These are phyloP conservation scores for Oreortyx pictus DNA, from an alignment of 2,797 vertebrate genomes.

Conservation along the genomic window DNA sequence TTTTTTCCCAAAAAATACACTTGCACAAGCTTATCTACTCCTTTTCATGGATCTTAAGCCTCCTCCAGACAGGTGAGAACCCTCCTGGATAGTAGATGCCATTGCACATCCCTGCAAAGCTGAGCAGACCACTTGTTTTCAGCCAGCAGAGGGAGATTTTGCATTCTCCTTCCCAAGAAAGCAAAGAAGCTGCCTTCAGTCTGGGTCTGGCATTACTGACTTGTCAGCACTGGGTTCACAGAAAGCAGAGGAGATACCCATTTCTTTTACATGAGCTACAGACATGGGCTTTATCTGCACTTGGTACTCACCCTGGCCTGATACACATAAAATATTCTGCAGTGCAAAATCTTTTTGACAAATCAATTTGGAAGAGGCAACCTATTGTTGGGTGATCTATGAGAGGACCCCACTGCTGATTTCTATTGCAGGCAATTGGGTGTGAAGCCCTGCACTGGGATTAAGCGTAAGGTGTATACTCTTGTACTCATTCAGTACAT, in stretches of 20 bases:
- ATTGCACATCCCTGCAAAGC: no score
- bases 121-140: not conserved
- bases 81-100: not conserved
- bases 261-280: not conserved
- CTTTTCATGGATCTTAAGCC: not conserved
- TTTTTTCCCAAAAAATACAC: not conserved
- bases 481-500: not conserved
- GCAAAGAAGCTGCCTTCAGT: not conserved
- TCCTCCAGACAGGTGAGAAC: not conserved
- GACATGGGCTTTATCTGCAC: not conserved
- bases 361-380: not conserved
- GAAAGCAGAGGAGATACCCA: not conserved
- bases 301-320: not conserved
- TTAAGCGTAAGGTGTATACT: not conserved
- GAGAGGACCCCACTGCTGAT: not conserved
- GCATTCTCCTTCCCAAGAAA: not conserved
- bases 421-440: not conserved
- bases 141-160: not conserved
- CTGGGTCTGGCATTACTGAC: not conserved
- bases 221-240: not conserved
- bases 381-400: not conserved
- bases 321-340: not conserved
- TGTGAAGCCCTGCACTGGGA: not conserved
- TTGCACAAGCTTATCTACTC: not conserved
- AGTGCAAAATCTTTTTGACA: not conserved